Percentiles rank a stretch among this genome's conserved stretches.
Evolutionary conservation across 2,113 vertebrate species (phyloP).

Genomic region (Gulo gulo): DNA sequence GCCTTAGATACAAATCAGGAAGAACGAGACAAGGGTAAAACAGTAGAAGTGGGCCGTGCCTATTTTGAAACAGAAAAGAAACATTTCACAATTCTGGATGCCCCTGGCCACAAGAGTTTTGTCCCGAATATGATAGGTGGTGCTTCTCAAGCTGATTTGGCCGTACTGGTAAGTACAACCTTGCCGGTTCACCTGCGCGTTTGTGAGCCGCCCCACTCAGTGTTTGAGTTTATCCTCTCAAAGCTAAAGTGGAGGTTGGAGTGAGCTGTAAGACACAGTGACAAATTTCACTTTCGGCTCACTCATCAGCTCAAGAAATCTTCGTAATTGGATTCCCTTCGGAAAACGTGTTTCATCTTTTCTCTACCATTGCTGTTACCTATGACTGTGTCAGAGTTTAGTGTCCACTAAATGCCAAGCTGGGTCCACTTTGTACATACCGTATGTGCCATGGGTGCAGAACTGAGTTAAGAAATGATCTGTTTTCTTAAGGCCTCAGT

Average conservation of each 20-base stretch:
- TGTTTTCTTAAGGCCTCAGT: not conserved
- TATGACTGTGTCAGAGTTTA: not conserved
- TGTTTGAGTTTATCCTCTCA: not conserved
- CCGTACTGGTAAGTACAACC: slow-evolving; percentile 92
- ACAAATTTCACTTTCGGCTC: not conserved
- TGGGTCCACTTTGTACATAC: not conserved
- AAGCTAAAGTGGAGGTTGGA: not conserved
- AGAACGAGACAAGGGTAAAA: slow-evolving; percentile 99
- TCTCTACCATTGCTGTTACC: not conserved
- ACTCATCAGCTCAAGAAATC: not conserved
- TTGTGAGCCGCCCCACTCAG: not conserved
- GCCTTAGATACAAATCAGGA: slow-evolving; percentile 99
- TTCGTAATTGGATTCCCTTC: not conserved
- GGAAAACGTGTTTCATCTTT: not conserved
- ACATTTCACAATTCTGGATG: slow-evolving; percentile 99
- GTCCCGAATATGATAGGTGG: slow-evolving; percentile 99
- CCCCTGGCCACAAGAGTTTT: slow-evolving; percentile 99
- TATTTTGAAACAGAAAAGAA: slow-evolving; percentile 99
- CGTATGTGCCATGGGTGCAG: not conserved
- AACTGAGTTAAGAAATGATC: not conserved
- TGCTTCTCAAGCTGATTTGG: slow-evolving; percentile 97
- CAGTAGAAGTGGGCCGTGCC: slow-evolving; percentile 97
- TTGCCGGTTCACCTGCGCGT: not conserved
- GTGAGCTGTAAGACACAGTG: not conserved
- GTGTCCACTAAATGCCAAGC: not conserved